Percentiles rank a stretch among this genome's conserved stretches.
These are phyloP conservation scores for Neolamprologus devosi DNA, from an alignment of 2,113 vertebrate species.

Conservation along the genomic window DNA sequence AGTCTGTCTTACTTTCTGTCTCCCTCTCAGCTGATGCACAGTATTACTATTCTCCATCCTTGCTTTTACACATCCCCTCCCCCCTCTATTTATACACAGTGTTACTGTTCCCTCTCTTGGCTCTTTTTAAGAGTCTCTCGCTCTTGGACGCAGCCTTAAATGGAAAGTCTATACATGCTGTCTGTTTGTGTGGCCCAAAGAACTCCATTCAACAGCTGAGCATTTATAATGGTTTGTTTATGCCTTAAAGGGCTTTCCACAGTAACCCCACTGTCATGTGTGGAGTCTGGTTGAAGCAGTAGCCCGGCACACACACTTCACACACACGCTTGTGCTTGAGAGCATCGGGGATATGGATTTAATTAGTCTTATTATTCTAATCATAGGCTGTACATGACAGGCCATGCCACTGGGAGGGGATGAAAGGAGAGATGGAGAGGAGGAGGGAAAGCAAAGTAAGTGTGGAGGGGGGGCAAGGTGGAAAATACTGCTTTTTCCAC, in stretches of 20 bases:
- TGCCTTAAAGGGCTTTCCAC: slow-evolving; percentile 58
- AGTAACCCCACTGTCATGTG: slow-evolving; percentile 51
- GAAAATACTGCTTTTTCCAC: background rate
- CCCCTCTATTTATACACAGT: slow-evolving; percentile 51
- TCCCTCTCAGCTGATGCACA: slow-evolving; percentile 22
- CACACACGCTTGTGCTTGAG: background rate
- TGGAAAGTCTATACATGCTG: slow-evolving; percentile 66
- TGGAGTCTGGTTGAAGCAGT: slow-evolving; percentile 32
- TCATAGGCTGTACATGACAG: slow-evolving; percentile 61
- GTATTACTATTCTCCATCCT: slow-evolving; percentile 35
- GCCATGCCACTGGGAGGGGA: slow-evolving; percentile 22
- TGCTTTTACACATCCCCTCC: background rate
- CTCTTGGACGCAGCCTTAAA: slow-evolving; percentile 54
- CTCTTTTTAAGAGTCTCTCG: slow-evolving; percentile 39
- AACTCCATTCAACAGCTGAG: slow-evolving; percentile 56
- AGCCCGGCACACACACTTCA: background rate
- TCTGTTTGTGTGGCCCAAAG: slow-evolving; percentile 41
- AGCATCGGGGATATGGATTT: slow-evolving; percentile 49
- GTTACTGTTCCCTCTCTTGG: slow-evolving; percentile 52
- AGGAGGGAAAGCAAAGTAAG: background rate
- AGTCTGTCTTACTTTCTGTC: slow-evolving; percentile 30
- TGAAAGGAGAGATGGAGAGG: background rate
- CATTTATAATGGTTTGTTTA: slow-evolving; percentile 67
- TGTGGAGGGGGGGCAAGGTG: background rate
- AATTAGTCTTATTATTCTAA: slow-evolving; percentile 66